These are phyloP conservation scores for Ophioninae sp. DNA, from an alignment of 2,888 invertebrate genomes.

Conservation along the genomic window DNA sequence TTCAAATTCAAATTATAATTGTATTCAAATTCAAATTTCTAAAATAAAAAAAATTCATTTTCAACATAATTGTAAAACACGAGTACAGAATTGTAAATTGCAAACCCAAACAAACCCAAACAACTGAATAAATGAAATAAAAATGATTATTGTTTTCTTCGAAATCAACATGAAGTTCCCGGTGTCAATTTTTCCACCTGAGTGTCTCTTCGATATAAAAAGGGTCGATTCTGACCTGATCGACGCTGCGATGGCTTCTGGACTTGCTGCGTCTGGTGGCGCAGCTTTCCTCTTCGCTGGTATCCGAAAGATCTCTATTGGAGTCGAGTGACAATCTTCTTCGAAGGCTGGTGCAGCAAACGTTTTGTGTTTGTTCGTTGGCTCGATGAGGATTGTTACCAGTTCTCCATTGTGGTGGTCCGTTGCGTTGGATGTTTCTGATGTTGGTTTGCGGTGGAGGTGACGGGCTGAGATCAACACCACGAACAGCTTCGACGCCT, in stretches of 20 bases:
- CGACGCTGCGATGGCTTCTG: conserved; percentile 84
- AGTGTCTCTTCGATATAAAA: background rate
- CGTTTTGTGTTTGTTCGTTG: conserved; percentile 74
- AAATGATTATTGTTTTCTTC: no score
- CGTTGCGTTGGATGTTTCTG: conserved; percentile 74
- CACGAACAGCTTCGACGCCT: conserved; percentile 75
- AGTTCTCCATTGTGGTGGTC: conserved; percentile 67
- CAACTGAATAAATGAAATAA: no score
- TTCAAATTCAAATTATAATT: no score
- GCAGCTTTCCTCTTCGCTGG: conserved; percentile 83
- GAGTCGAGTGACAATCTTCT: conserved; percentile 88
- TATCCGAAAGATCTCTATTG: conserved; percentile 87
- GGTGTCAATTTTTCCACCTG: background rate
- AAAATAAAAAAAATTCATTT: no score
- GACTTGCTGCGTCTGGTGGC: conserved; percentile 78
- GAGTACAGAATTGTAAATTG: no score
- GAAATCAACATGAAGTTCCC: background rate
- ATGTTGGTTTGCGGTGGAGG: conserved; percentile 75
- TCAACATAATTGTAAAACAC: no score
- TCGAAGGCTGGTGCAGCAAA: conserved; percentile 81
- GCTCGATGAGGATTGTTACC: conserved; percentile 71
- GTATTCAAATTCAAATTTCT: no score
- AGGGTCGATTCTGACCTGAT: conserved; percentile 82
- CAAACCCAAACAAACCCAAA: no score
- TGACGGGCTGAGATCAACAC: conserved; percentile 79